Percentiles rank a stretch among this genome's conserved stretches.
These are phyloP conservation scores for Drosophila demipolita DNA, from an alignment of 2,888 invertebrate genomes.

Conservation along the genomic window DNA sequence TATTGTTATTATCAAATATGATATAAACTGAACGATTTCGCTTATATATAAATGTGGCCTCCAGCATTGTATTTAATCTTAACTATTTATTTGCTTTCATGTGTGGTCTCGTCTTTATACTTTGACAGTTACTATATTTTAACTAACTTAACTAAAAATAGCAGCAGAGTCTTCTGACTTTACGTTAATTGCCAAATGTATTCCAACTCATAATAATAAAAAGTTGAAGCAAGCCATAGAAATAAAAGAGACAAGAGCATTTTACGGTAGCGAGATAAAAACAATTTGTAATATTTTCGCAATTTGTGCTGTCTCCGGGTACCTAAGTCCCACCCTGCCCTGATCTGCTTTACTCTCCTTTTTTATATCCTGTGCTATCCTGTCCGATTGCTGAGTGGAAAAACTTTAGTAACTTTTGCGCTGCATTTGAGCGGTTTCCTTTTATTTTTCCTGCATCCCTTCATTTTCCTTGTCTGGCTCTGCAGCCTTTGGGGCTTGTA, in stretches of 20 bases:
- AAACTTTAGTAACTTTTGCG: constrained; percentile 68
- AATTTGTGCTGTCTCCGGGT: constrained; percentile 58
- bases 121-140: constrained; percentile 3
- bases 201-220: constrained; percentile 28
- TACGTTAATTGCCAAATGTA: constrained; percentile 53
- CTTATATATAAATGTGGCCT: neutral
- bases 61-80: neutral
- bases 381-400: constrained; percentile 53
- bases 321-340: constrained; percentile 6
- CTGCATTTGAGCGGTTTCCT: constrained; percentile 68
- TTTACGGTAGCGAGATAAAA: constrained; percentile 35
- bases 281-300: constrained; percentile 63
- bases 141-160: neutral
- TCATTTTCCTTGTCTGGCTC: neutral
- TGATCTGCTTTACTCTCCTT: neutral
- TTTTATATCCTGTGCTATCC: constrained; percentile 28
- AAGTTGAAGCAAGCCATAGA: neutral
- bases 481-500: constrained; percentile 44
- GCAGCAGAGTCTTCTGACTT: constrained; percentile 38
- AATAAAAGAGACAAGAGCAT: neutral
- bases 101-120: too few species aligned
- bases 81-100: neutral
- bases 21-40: neutral
- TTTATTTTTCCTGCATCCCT: constrained; percentile 19
- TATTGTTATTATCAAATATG: neutral